Conservation (phyloP, 2,888 invertebrate genomes). For the Eumacrocentrus americanus region DNA sequence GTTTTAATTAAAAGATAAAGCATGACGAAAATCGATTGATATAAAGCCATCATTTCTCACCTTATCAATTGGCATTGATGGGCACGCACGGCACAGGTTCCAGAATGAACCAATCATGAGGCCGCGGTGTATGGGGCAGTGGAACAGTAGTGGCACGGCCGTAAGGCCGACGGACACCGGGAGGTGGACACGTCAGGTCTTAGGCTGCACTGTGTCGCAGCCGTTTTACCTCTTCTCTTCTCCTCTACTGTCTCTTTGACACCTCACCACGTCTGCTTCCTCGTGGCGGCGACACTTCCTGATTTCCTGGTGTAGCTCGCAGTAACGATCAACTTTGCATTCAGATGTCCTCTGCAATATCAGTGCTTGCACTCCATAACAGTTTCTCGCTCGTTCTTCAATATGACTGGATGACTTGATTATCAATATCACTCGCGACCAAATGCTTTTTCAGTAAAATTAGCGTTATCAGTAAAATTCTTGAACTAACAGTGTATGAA, state of each 20-base stretch:
- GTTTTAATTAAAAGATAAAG: too few relatives aligned
- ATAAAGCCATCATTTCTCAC: slow-evolving; percentile 64
- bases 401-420: background rate
- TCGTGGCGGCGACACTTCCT: slow-evolving; percentile 22
- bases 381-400: too few relatives aligned
- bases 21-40: background rate
- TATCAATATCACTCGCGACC: slow-evolving; percentile 17
- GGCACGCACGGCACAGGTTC: slow-evolving; percentile 96
- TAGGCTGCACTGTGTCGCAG: slow-evolving; percentile 21
- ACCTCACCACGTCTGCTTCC: slow-evolving; percentile 12
- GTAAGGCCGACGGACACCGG: slow-evolving; percentile 44
- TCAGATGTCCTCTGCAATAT: background rate
- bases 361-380: background rate
- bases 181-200: slow-evolving; percentile 27
- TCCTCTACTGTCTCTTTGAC: background rate
- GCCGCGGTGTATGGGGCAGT: slow-evolving; percentile 60
- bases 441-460: too few relatives aligned
- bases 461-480: too few relatives aligned
- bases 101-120: slow-evolving; percentile 97
- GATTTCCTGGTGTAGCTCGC: slow-evolving; percentile 21
- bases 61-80: slow-evolving; percentile 96
- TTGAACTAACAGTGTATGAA: too few relatives aligned
- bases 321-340: slow-evolving; percentile 9
- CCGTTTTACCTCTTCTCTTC: slow-evolving; percentile 3
- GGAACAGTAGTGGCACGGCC: slow-evolving; percentile 55